Evolutionary conservation across 2,797 vertebrate genomes (phyloP), one percentile per base, ranked within the genome.

Genomic region (Pitangus sulphuratus): DNA sequence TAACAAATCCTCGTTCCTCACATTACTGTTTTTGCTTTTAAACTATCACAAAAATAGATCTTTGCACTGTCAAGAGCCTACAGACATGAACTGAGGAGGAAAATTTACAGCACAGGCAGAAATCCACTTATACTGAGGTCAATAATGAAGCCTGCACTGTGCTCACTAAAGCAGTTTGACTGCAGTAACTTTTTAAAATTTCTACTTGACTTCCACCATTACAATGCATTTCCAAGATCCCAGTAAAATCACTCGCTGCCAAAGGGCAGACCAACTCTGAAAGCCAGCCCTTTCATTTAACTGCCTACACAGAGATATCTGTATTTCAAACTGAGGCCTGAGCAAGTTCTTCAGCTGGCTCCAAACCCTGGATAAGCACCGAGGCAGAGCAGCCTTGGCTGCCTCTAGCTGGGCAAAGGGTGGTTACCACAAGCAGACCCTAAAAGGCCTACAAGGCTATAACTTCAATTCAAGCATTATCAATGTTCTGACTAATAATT

Each of bases 331-430:
- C 11, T 7, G 18, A 28, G 28, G 66, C 25, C 60, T 11, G 28
- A 51, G 11, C 3, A 3, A 62, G 20, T 18, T 40, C 48, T 45
- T 19, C 44, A 70, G 30, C n/a, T 70, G 44, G 26, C 53, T 84
- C 53, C 53, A 66, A 60, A 53, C 5, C 18, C 39, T 0, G 0
- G 12, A 12, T 8, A 33, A n/a, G 40, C 2, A 11, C 14, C n/a
- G 48, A 3, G 16, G 18, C 64, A 56, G 68, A 40, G 14, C 40
- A 16, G 77, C 40, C 26, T 24, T 3, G 4, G 53, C 53, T 66
- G 35, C 28, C 53, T 31, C 60, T 9, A 42, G 17, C 31, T n/a
- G 31, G n/a, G 48, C 42, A 78, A 74, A 79, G 5, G 21, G 44
- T 54, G 53, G 37, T 60, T 42, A 45, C 56, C 15, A 24, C 2